Evolutionary conservation across 2,113 vertebrate genomes (phyloP).

Genomic region (Egretta garzetta): DNA sequence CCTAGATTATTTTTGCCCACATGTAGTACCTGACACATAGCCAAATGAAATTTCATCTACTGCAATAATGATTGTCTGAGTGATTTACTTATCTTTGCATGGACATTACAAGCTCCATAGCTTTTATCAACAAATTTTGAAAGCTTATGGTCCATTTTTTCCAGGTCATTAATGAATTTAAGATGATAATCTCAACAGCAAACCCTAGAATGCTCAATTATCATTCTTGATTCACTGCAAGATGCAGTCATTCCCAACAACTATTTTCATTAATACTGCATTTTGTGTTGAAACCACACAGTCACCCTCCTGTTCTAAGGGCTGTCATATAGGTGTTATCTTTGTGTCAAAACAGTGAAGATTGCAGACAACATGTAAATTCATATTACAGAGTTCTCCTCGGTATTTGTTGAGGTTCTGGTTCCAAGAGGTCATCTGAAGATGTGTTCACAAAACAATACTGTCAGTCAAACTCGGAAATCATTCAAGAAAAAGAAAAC

Average conservation of each 20-base stretch:
- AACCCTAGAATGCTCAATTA: not conserved
- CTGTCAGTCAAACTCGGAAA: not conserved
- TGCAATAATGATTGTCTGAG: not conserved
- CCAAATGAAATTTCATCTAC: constrained; percentile 1
- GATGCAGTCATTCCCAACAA: not conserved
- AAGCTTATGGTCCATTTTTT: constrained; percentile 23
- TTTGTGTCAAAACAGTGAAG: not conserved
- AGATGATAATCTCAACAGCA: not conserved
- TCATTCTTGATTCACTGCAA: not conserved
- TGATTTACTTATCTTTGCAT: not conserved
- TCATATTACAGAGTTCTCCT: not conserved
- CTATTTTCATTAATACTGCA: not conserved
- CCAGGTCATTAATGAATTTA: not conserved
- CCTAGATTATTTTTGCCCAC: not conserved
- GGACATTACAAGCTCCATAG: not conserved
- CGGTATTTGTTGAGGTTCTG: not conserved
- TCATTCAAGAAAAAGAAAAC: not conserved
- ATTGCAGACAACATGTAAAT: not conserved
- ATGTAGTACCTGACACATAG: not conserved
- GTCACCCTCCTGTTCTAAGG: not conserved
- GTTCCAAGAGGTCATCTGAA: not conserved
- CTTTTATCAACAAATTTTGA: constrained; percentile 28
- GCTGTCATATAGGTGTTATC: not conserved
- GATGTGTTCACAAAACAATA: not conserved
- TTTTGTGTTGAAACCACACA: not conserved